Evolutionary conservation across 2,888 invertebrate genomes (phyloP).

Genomic region (Brenthis hecate): DNA sequence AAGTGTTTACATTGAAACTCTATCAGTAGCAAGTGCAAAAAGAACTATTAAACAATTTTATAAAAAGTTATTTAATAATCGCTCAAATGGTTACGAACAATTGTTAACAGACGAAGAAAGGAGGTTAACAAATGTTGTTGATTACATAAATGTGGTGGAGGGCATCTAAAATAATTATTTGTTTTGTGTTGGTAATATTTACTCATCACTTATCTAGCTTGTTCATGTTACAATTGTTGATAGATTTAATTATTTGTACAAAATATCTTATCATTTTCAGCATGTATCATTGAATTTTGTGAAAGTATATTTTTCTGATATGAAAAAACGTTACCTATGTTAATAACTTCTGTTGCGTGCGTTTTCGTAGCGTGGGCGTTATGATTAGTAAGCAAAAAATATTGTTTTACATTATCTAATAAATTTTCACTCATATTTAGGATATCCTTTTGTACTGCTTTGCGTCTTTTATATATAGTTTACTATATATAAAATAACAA

Average conservation of each 20-base stretch:
- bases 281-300: not conserved
- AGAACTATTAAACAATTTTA: constrained; percentile 69
- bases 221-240: not conserved
- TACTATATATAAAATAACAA: too few relatives aligned
- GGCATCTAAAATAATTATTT: constrained; percentile 49
- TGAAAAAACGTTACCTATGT: not conserved
- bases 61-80: constrained; percentile 64
- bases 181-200: constrained; percentile 32
- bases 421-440: too few relatives aligned
- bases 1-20: constrained; percentile 61
- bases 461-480: too few relatives aligned
- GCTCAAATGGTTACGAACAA: constrained; percentile 82
- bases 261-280: not conserved
- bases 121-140: constrained; percentile 75
- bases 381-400: constrained; percentile 17
- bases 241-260: not conserved
- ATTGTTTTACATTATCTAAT: too few relatives aligned
- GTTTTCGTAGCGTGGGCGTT: not conserved
- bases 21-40: constrained; percentile 64
- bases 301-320: not conserved
- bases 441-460: too few relatives aligned
- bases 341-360: not conserved
- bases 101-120: constrained; percentile 87
- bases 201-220: constrained; percentile 11
- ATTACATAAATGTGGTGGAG: constrained; percentile 63